phyloP scores from a whole-genome alignment of 2,113 vertebrate species.

The Acrocephalus kingi region DNA sequence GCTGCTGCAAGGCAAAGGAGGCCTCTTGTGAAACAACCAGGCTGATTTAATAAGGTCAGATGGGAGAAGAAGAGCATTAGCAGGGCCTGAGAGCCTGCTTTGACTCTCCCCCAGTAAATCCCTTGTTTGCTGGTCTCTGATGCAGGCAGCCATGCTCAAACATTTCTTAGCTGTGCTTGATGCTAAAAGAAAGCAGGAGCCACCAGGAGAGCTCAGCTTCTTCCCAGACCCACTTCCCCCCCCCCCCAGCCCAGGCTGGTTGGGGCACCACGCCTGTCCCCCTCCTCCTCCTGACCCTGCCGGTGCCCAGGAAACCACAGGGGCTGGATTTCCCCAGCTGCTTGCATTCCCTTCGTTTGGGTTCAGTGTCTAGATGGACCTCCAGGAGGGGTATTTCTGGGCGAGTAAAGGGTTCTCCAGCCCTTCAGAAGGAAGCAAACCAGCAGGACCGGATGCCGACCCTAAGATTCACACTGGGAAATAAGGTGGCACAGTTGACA shows the following conservation, averaged over 20 bases:
- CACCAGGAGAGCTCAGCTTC: not conserved
- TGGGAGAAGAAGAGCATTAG: not conserved
- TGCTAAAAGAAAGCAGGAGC: not conserved
- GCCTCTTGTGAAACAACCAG: not conserved
- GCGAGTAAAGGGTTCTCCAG: not conserved
- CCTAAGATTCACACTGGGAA: not conserved
- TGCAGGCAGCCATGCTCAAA: not conserved
- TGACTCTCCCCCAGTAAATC: not conserved
- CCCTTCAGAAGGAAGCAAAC: not conserved
- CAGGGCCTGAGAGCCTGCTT: not conserved
- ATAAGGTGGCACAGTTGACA: not conserved
- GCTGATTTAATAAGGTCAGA: slow-evolving; percentile 1
- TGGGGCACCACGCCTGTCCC: not conserved
- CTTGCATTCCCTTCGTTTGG: not conserved
- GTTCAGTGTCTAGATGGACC: not conserved
- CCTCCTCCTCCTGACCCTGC: not conserved
- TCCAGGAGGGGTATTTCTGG: not conserved
- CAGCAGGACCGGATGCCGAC: not conserved
- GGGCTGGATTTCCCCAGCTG: not conserved
- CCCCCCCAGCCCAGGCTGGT: fast-evolving
- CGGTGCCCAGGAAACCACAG: not conserved
- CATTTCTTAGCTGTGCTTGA: not conserved
- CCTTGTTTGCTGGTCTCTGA: not conserved
- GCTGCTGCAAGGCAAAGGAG: not conserved
- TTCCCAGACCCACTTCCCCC: no score